A percentile compares a stretch with the other conserved stretches of the same genome.
Evolutionary conservation across 2,113 vertebrate genomes (phyloP).

Genomic region (Uria aalge): DNA sequence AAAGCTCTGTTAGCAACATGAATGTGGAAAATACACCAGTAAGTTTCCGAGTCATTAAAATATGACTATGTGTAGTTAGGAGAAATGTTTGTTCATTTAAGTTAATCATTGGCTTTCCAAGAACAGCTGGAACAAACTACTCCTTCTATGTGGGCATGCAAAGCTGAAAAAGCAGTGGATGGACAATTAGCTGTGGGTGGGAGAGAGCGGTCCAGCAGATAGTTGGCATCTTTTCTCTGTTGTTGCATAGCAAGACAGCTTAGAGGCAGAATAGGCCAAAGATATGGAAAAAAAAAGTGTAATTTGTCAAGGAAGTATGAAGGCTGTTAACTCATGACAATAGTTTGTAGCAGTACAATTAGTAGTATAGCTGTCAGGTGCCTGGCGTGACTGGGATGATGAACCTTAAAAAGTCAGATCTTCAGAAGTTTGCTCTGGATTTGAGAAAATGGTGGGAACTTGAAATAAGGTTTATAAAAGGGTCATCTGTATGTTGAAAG

Average conservation of each 20-base stretch:
- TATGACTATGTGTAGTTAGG: background rate
- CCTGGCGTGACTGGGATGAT: background rate
- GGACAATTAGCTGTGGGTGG: background rate
- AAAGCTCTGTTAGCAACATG: background rate
- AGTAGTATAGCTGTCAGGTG: background rate
- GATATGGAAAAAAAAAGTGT: background rate
- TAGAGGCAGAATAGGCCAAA: background rate
- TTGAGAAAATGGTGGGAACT: background rate
- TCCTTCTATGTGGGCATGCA: background rate
- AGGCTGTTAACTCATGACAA: background rate
- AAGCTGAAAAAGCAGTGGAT: background rate
- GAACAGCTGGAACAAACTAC: background rate
- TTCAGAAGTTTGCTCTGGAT: background rate
- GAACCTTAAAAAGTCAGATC: background rate
- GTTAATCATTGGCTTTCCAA: background rate
- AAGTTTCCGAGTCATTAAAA: background rate
- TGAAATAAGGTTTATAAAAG: background rate
- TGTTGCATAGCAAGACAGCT: background rate
- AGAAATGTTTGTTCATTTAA: background rate
- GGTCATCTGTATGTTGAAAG: background rate
- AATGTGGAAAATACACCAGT: background rate
- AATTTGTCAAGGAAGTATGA: background rate
- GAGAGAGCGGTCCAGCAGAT: background rate
- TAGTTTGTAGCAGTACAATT: background rate
- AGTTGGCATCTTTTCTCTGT: background rate